phyloP scores from a whole-genome alignment of 2,888 invertebrate species.

The Hanleya hanleyi region DNA sequence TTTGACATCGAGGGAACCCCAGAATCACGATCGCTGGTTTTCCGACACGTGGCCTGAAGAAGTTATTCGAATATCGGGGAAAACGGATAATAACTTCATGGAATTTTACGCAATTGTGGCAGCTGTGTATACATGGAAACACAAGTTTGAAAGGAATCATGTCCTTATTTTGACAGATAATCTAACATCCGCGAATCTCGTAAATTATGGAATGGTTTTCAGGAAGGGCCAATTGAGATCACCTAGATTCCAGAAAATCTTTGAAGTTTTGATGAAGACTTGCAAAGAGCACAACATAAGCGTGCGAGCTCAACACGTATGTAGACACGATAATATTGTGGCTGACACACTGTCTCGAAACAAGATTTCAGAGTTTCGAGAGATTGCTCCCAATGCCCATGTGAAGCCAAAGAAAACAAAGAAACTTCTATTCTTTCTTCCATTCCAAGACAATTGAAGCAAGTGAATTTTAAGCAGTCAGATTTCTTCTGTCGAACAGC shows the following conservation, averaged over 20 bases:
- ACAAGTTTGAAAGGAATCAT: slow-evolving; percentile 45
- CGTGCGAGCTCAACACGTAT: slow-evolving; percentile 37
- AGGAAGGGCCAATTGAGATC: not conserved
- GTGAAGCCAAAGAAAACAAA: slow-evolving; percentile 46
- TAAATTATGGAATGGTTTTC: slow-evolving; percentile 36
- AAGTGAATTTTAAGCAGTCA: too few relatives aligned
- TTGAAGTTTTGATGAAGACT: slow-evolving; percentile 31
- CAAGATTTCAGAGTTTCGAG: slow-evolving; percentile 38
- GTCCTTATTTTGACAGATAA: slow-evolving; percentile 47
- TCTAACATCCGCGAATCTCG: slow-evolving; percentile 25
- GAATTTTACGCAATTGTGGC: slow-evolving; percentile 51
- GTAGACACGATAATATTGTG: slow-evolving; percentile 42
- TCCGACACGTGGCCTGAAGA: slow-evolving; percentile 40
- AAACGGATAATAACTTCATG: slow-evolving; percentile 21
- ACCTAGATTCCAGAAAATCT: slow-evolving; percentile 20
- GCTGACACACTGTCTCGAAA: slow-evolving; percentile 46
- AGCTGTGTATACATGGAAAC: slow-evolving; percentile 54
- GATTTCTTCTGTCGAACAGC: too few relatives aligned
- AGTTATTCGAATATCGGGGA: slow-evolving; percentile 15
- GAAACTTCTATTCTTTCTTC: slow-evolving; percentile 46
- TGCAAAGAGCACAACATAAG: slow-evolving; percentile 40
- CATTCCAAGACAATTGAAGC: slow-evolving; percentile 23
- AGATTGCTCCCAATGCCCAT: slow-evolving; percentile 42
- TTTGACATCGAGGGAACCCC: slow-evolving; percentile 30
- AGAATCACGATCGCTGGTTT: slow-evolving; percentile 39